Evolutionary conservation across 2,797 vertebrate species (phyloP), one percentile per base, ranked within the genome.

Genomic region (Phaenicophaeus curvirostris): DNA sequence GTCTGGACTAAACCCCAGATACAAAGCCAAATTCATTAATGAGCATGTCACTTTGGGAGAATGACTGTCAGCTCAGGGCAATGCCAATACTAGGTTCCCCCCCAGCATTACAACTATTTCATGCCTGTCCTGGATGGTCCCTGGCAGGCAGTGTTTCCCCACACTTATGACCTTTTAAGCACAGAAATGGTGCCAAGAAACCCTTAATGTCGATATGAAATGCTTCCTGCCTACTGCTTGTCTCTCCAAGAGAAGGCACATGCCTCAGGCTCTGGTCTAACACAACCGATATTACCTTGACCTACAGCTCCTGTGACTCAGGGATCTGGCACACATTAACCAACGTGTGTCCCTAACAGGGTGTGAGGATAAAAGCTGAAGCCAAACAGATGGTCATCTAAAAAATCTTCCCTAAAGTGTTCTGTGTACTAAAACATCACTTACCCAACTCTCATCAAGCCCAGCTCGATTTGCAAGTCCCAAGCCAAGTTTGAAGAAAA

Each of bases 381-480:
- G 95, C 93, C 96, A 96, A 94, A 95, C 93, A 96, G 90, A 94
- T 96, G 93, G 91, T 79, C 86, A 62, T 53, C 37, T 28, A 61
- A 90, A 95, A 39, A 93, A 89, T 85, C 87, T 95, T 93, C 89
- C 89, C 83, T 86, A 23, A 95, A 95, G 85, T 83, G 77, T 51
- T 85, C 88, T 85, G 55, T 83, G 82, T 82, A 65, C 82, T 87
- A 44, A 93, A 95, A 93, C 91, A 95, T 85, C 93, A 75, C 76
- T 96, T 79, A 93, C 90, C 87, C 92, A 83, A 20, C 84, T 83
- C 89, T 55, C 92, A 96, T 93, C 93, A 88, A 97, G 93, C 81
- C 91, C 95, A 90, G 83, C 91, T 94, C 89, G 77, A 94, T 79
- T 50, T 87, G 90, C 15, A 11, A 50, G 55, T 58, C 28, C 37